phyloP scores from a whole-genome alignment of 2,797 vertebrate species.

The Amphiprion clarkii region DNA sequence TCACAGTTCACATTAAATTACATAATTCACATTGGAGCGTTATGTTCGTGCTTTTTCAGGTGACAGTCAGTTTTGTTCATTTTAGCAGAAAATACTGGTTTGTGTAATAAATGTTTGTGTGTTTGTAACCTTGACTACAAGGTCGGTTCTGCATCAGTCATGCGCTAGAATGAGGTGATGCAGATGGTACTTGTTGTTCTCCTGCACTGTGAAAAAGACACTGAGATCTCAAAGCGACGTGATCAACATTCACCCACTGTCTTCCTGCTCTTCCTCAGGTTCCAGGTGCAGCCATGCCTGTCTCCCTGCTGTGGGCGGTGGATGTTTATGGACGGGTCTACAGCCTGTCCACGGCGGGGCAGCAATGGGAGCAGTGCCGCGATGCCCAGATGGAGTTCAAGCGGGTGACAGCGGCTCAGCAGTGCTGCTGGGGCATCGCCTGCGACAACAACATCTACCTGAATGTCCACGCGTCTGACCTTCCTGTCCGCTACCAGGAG shows the following conservation, averaged over 20 bases:
- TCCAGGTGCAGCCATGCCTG: conserved; percentile 84
- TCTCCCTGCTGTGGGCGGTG: conserved; percentile 93
- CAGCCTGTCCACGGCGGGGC: conserved; percentile 91
- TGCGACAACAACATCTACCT: conserved; percentile 94
- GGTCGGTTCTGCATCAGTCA: background rate
- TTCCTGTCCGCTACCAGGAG: conserved; percentile 93
- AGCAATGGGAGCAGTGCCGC: conserved; percentile 93
- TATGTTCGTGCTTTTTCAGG: background rate
- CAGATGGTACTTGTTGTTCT: background rate
- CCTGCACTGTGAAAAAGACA: background rate
- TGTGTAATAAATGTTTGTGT: too few relatives aligned
- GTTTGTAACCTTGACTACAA: background rate
- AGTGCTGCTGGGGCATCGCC: conserved; percentile 96
- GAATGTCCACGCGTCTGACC: conserved; percentile 90
- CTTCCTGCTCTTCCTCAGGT: background rate
- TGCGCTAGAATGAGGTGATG: background rate
- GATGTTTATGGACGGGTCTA: conserved; percentile 94
- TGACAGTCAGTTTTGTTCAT: background rate
- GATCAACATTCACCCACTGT: background rate
- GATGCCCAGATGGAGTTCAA: conserved; percentile 93
- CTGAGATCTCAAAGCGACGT: background rate
- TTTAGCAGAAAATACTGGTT: too few relatives aligned
- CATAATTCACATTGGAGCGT: background rate
- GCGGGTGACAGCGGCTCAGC: conserved; percentile 88
- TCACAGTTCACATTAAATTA: too few relatives aligned